phyloP scores from a whole-genome alignment of 23 tunicate species.

The Styela clava region DNA sequence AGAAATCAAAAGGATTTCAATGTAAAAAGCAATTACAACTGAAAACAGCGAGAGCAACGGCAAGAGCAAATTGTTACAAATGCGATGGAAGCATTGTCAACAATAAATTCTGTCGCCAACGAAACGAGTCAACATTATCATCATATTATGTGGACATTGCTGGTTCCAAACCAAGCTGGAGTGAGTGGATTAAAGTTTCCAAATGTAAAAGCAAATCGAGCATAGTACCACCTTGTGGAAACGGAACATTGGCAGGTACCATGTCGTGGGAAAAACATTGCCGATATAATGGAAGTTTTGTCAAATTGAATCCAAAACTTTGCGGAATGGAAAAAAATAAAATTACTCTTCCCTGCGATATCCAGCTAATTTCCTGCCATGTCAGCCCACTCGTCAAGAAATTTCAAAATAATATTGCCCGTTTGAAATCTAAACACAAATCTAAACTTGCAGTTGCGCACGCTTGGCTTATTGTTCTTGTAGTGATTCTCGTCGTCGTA shows the following conservation, averaged over 20 bases:
- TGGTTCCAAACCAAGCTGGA: slow-evolving; percentile 10
- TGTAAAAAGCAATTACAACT: slow-evolving; percentile 1
- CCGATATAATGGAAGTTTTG: not conserved
- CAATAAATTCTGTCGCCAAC: not conserved
- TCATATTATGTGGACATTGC: not conserved
- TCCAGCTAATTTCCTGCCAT: not conserved
- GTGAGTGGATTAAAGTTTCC: slow-evolving; percentile 4
- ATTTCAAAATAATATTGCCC: not conserved
- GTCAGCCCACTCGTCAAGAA: too few species aligned
- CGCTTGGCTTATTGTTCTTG: not conserved
- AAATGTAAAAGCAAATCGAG: not conserved
- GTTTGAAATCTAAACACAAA: not conserved
- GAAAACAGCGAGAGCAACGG: not conserved
- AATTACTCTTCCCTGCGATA: not conserved
- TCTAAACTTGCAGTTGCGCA: not conserved
- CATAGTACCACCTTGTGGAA: not conserved
- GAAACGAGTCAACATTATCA: not conserved
- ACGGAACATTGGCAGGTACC: not conserved
- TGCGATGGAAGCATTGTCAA: slow-evolving; percentile 1
- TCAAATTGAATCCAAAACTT: not conserved
- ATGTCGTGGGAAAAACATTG: slow-evolving; percentile 13
- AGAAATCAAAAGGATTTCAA: not conserved
- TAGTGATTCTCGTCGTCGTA: not conserved
- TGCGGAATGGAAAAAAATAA: not conserved
- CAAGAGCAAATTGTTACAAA: not conserved